Base-by-base conservation (phyloP, 2,113 vertebrate genomes). In the Anseranas semipalmata region DNA sequence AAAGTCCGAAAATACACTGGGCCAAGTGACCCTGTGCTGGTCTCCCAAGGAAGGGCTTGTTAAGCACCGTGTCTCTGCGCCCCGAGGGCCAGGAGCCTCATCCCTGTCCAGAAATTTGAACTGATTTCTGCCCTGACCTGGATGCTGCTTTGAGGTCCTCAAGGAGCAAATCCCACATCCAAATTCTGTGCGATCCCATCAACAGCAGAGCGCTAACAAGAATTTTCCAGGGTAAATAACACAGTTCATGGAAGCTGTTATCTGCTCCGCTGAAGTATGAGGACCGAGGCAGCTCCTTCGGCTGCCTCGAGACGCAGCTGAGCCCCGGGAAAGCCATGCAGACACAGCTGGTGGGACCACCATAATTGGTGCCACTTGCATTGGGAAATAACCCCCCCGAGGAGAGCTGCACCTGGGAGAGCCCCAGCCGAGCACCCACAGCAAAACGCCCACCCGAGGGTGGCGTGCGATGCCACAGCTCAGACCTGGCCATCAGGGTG, bases 61-160 rank as follows among this genome's bases (percentile, higher is more conserved):
- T 28, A 85, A 89, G 33, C 30, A 80, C 45, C 77, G 37, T 0
- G 0, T 35, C 21, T 41, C 13, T 0, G n/a, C 3, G 25, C 14
- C 25, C 33, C 12, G 10, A 35, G 12, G 53, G 65, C 12, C 68
- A 46, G 48, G 37, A 41, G n/a, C 27, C 25, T n/a, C 52, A 74
- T 12, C 12, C 18, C 43, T 14, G 50, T 24, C 50, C 50, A 52
- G 22, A 32, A 37, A 74, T 71, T 56, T 45, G 16, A 76, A 25
- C 43, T 4, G 3, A 41, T 63, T 73, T 48, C 89, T 81, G 60
- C 89, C 46, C 32, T 7, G 56, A 87, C 20, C 0, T 0, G 30
- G 59, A 66, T 45, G 43, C 55, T 78, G 84, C 46, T 63, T 35
- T 13, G 52, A 84, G 60, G 28, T 50, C 17, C 0, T 0, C 0